Evolutionary conservation across 2,888 invertebrate species (phyloP), one percentile per base, ranked within the genome.

Genomic region (Parochlus steinenii): DNA sequence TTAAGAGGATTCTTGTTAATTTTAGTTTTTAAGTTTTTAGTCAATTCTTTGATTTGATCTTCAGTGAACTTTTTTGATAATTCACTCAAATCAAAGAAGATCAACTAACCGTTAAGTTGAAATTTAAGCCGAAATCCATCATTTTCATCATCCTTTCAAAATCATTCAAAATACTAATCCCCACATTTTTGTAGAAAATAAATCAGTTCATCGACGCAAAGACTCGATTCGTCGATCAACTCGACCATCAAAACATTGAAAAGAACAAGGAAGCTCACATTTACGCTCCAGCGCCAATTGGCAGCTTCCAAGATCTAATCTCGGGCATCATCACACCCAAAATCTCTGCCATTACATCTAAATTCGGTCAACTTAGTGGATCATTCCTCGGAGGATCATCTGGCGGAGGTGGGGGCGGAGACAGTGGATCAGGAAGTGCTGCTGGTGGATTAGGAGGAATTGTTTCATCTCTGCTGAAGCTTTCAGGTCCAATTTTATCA

Each of bases 121-220:
- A n/a, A n/a, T n/a, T n/a, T n/a, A n/a, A n/a, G n/a, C n/a, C n/a
- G n/a, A n/a, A n/a, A n/a, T n/a, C n/a, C n/a, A n/a, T n/a, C n/a
- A 10, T 17, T 25, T 7, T 33, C 15, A 33, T 17, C 11, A 6
- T 10, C 2, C 11, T n/a, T 15, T 11, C 33, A 25, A 6, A 15
- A 24, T 25, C 12, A n/a, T 33, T 24, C 5, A 10, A 33, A 26
- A 26, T 17, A 26, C 18, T 19, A 12, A 27, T 34, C 16, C n/a
- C n/a, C n/a, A n/a, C n/a, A n/a, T n/a, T 28, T 14, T 22, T 67
- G 43, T 66, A 82, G 82, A 82, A 82, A 75, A 68, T 82, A 63
- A 80, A 82, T 62, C 72, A 74, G 42, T 67, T 81, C 57, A 67
- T 83, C 58, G 82, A 83, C 50, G 71, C 79, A 33, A 82, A 82